These are phyloP conservation scores for Zygothrica quintamaculata DNA, from an alignment of 2,888 invertebrate genomes.

Conservation along the genomic window DNA sequence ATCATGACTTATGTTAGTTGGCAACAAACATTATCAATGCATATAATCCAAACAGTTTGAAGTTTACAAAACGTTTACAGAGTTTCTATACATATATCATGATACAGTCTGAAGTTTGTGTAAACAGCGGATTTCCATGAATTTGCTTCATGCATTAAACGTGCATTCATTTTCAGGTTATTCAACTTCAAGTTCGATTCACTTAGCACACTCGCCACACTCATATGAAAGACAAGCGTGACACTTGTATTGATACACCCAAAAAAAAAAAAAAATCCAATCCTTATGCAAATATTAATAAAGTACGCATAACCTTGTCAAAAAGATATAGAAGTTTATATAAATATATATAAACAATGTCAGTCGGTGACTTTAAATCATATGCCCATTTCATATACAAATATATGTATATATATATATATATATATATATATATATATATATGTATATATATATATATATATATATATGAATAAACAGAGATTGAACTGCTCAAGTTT, in stretches of 20 bases:
- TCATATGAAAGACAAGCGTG: constrained; percentile 45
- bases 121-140: constrained; percentile 36
- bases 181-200: constrained; percentile 63
- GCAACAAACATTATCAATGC: constrained; percentile 19
- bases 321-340: background rate
- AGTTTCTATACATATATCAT: constrained; percentile 39
- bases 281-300: constrained; percentile 28
- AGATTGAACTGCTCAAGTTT: constrained; percentile 1
- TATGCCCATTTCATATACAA: constrained; percentile 16
- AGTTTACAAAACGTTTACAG: constrained; percentile 15
- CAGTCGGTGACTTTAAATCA: constrained; percentile 15
- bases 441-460: constrained; percentile 6
- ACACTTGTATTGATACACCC: constrained; percentile 25
- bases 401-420: no score
- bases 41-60: constrained; percentile 21
- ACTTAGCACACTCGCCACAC: constrained; percentile 36
- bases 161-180: constrained; percentile 46
- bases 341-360: constrained; percentile 20
- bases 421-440: no score
- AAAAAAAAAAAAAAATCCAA: constrained; percentile 22
- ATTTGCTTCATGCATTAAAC: constrained; percentile 47
- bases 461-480: background rate
- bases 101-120: constrained; percentile 31
- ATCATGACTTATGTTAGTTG: constrained; percentile 4
- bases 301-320: constrained; percentile 36